A percentile compares a stretch with the other conserved stretches of the same genome.
These are phyloP conservation scores for Stegostoma tigrinum DNA, from an alignment of 2,113 vertebrate species.

Conservation along the genomic window DNA sequence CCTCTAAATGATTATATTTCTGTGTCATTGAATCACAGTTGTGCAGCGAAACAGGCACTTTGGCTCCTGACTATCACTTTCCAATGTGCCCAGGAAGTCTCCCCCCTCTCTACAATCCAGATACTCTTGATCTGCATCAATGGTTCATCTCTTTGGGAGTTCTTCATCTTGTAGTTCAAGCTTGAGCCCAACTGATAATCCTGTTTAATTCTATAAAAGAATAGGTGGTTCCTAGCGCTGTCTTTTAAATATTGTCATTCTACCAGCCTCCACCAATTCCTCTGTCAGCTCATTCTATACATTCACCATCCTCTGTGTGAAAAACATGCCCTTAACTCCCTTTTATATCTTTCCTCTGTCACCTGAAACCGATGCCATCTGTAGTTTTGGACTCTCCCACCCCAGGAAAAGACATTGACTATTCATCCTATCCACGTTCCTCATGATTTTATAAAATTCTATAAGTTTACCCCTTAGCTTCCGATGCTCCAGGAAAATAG, in stretches of 20 bases:
- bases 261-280: too few species aligned
- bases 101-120: background rate
- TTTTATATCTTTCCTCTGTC: too few species aligned
- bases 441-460: too few species aligned
- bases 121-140: background rate
- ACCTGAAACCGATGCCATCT: too few species aligned
- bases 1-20: background rate
- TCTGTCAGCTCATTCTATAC: too few species aligned
- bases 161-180: background rate
- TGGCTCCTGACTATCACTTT: background rate
- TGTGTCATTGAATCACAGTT: background rate
- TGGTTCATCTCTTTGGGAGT: background rate
- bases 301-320: too few species aligned
- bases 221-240: background rate
- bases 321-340: too few species aligned
- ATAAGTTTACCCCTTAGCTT: too few species aligned
- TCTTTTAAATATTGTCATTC: background rate
- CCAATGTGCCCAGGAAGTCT: background rate
- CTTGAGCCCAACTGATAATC: background rate
- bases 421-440: too few species aligned
- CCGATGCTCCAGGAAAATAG: too few species aligned
- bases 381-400: too few species aligned
- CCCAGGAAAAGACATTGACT: too few species aligned
- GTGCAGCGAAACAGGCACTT: background rate
- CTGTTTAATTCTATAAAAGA: background rate